These are phyloP conservation scores for Strix uralensis DNA, from an alignment of 2,113 vertebrate genomes.

Conservation along the genomic window DNA sequence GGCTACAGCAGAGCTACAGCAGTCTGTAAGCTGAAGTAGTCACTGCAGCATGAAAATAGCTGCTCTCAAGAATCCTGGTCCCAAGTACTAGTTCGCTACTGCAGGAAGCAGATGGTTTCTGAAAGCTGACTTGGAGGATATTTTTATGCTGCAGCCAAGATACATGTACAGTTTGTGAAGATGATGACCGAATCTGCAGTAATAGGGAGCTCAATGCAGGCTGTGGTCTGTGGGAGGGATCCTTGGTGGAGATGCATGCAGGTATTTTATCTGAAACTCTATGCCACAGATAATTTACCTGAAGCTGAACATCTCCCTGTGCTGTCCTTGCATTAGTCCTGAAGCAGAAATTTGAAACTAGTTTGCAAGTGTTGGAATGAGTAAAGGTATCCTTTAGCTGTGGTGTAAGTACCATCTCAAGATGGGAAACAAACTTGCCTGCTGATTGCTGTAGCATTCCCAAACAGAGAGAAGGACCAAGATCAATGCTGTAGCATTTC, in stretches of 20 bases:
- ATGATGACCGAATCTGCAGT: fast-evolving
- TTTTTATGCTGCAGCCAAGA: neutral
- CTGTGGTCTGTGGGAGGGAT: neutral
- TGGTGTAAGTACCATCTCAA: neutral
- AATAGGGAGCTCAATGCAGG: neutral
- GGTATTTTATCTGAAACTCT: neutral
- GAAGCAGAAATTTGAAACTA: neutral
- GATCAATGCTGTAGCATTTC: neutral
- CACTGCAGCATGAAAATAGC: neutral
- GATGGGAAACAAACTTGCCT: neutral
- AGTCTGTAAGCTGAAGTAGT: neutral
- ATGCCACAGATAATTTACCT: neutral
- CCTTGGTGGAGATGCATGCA: fast-evolving
- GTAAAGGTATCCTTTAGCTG: neutral
- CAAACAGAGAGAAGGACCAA: neutral
- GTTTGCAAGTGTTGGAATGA: neutral
- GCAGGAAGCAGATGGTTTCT: constrained; percentile 44
- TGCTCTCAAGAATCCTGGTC: neutral
- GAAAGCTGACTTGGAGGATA: neutral
- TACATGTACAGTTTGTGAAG: neutral
- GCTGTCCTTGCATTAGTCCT: neutral
- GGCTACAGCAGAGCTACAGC: neutral
- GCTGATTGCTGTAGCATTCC: fast-evolving
- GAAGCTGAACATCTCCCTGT: neutral
- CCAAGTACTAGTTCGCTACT: neutral